phyloP scores from a whole-genome alignment of 2,888 invertebrate species.

The Drosophila paramelanica region DNA sequence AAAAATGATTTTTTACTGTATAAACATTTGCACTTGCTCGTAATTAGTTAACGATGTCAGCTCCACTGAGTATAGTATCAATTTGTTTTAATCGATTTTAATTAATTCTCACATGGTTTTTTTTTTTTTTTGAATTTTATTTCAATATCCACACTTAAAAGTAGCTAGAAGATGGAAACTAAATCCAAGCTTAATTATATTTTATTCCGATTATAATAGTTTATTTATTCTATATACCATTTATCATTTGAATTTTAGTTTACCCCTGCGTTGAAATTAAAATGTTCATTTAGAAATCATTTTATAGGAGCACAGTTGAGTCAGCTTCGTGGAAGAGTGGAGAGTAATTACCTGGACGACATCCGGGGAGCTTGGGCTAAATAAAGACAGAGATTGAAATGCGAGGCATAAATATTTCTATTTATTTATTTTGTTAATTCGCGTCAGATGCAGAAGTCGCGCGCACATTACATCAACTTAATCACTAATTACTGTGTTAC shows the following conservation, averaged over 20 bases:
- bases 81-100: constrained; percentile 79
- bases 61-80: constrained; percentile 51
- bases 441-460: not conserved
- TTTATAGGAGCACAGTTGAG: not conserved
- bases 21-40: constrained; percentile 74
- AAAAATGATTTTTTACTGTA: constrained; percentile 66
- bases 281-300: constrained; percentile 3
- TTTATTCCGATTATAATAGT: not conserved
- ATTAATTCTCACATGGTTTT: constrained; percentile 70
- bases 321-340: constrained; percentile 41
- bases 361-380: constrained; percentile 40
- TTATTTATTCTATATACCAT: not conserved
- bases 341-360: constrained; percentile 57
- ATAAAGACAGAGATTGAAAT: constrained; percentile 28
- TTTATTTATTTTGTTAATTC: constrained; percentile 30
- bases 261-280: not conserved
- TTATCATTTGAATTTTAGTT: not conserved
- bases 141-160: not conserved
- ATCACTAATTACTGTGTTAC: constrained; percentile 77
- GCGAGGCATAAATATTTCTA: not conserved
- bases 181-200: too few relatives aligned
- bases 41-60: constrained; percentile 72
- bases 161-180: too few relatives aligned
- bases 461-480: constrained; percentile 67
- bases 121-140: constrained; percentile 12